Conservation (phyloP, 2,797 vertebrate genomes). For the Bucorvus abyssinicus region DNA sequence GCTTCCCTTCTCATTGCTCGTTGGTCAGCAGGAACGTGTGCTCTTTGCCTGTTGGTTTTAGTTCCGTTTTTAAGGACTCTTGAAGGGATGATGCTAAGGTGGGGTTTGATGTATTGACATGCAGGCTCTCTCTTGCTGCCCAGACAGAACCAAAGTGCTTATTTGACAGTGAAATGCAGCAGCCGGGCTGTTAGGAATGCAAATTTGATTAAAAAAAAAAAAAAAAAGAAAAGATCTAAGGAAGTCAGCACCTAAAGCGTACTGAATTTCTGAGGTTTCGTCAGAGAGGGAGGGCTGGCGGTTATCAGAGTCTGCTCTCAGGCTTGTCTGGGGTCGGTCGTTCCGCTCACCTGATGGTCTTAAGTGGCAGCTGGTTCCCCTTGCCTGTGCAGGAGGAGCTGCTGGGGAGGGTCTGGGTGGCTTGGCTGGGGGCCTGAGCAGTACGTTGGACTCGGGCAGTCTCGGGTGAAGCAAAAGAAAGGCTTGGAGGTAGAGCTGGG, state of each 20-base stretch:
- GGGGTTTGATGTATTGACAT: not conserved
- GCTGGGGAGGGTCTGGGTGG: not conserved
- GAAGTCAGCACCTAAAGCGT: not conserved
- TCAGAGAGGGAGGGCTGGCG: not conserved
- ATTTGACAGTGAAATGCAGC: not conserved
- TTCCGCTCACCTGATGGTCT: not conserved
- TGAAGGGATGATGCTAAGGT: not conserved
- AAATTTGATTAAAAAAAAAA: not conserved
- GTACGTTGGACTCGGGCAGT: not conserved
- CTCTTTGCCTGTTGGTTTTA: not conserved
- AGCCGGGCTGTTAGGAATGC: not conserved
- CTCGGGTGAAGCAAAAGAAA: not conserved
- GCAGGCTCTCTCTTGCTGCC: not conserved
- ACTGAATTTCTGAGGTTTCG: not conserved
- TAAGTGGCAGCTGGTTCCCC: not conserved
- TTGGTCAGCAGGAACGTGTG: not conserved
- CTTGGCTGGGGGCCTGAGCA: not conserved
- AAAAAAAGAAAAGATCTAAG: not conserved
- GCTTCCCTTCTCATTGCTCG: not conserved
- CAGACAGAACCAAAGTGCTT: not conserved
- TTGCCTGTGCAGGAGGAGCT: not conserved
- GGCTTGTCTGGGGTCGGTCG: not conserved
- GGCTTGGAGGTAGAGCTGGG: not conserved
- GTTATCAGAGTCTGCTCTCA: not conserved
- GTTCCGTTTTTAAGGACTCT: not conserved